Conservation (phyloP, 2,797 vertebrate species). For the Coracias cyanogaster region DNA sequence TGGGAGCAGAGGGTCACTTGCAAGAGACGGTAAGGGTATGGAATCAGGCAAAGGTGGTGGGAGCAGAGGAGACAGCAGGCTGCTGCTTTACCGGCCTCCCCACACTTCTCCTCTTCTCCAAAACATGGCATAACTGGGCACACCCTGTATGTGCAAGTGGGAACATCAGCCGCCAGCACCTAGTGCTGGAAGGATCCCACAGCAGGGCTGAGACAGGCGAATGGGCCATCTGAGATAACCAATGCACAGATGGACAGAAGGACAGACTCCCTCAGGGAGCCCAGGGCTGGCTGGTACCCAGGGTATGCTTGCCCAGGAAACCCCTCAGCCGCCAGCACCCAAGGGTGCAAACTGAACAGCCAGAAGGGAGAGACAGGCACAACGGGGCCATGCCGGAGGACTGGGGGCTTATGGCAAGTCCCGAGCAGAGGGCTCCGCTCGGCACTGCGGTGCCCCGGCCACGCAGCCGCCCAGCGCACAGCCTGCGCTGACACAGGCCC, state of each 20-base stretch:
- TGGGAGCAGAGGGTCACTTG: not conserved
- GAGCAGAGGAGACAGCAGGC: not conserved
- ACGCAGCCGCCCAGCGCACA: not conserved
- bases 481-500: conserved; percentile 15
- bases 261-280: not conserved
- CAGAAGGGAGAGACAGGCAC: not conserved
- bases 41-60: not conserved
- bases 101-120: not conserved
- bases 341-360: not conserved
- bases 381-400: fast-evolving
- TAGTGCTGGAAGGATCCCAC: not conserved
- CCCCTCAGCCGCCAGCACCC: not conserved
- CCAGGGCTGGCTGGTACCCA: not conserved
- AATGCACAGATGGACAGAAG: not conserved
- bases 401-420: not conserved
- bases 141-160: not conserved
- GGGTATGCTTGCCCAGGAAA: not conserved
- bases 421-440: not conserved
- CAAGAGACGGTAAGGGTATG: not conserved
- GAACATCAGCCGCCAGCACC: not conserved
- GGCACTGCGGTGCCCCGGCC: fast-evolving
- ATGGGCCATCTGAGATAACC: not conserved
- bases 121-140: not conserved
- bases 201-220: fast-evolving
- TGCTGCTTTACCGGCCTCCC: not conserved